phyloP scores from a whole-genome alignment of 2,797 vertebrate species.

The Peromyscus aztecus region DNA sequence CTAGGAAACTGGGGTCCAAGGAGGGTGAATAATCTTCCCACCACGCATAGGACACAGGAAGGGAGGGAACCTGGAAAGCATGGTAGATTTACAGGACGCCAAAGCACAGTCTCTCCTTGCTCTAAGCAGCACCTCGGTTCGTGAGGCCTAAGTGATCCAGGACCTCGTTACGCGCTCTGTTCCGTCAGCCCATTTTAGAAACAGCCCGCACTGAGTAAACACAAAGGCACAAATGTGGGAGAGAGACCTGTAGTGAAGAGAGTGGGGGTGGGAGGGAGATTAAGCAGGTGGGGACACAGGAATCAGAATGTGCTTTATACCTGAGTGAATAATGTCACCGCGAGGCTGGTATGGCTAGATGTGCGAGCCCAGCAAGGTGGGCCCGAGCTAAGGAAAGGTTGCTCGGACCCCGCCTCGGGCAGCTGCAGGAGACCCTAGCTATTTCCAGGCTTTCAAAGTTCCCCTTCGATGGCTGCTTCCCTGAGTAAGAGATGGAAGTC shows the following conservation, averaged over 20 bases:
- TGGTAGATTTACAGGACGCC: rapidly evolving
- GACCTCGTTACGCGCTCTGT: rapidly evolving
- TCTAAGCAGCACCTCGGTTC: rapidly evolving
- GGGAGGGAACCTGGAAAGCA: too few species aligned
- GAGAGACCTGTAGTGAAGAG: background rate
- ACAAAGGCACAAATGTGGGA: background rate
- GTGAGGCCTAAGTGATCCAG: background rate
- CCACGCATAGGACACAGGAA: background rate
- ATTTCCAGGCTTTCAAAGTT: rapidly evolving
- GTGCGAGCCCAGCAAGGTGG: rapidly evolving
- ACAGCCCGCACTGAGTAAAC: background rate
- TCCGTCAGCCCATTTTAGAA: background rate
- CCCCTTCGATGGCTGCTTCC: rapidly evolving
- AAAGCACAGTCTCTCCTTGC: background rate
- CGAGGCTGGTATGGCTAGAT: background rate
- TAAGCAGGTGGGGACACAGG: too few species aligned
- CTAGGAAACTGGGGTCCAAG: background rate
- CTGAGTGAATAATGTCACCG: background rate
- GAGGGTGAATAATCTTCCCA: background rate
- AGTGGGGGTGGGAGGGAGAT: too few species aligned
- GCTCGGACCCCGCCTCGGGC: too few species aligned
- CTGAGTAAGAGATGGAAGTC: background rate
- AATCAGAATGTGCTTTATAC: background rate
- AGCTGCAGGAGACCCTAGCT: background rate
- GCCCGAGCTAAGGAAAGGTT: background rate